Conservation (phyloP, 2,113 vertebrate genomes). For the Beaufortia kweichowensis region DNA sequence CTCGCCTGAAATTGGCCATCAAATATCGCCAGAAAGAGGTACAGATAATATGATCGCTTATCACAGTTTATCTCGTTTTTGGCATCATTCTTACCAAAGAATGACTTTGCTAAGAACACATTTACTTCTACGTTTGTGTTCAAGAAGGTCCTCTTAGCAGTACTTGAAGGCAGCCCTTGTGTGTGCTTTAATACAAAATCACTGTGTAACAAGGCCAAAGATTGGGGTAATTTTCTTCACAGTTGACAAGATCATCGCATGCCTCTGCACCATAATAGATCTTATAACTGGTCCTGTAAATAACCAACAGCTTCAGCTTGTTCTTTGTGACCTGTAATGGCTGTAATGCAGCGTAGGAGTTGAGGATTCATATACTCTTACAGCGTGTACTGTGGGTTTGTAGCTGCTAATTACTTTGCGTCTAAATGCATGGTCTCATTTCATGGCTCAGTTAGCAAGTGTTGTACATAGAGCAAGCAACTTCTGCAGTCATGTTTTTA, state of each 20-base stretch:
- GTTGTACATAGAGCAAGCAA: not conserved
- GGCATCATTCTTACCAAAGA: not conserved
- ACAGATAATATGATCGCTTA: slow-evolving; percentile 48
- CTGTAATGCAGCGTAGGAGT: not conserved
- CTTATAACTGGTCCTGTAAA: not conserved
- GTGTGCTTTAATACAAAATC: slow-evolving; percentile 12
- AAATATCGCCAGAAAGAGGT: slow-evolving; percentile 98
- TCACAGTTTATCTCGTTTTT: not conserved
- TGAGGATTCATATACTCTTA: slow-evolving; percentile 3
- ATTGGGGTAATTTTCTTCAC: slow-evolving; percentile 16
- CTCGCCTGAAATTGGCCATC: slow-evolving; percentile 94
- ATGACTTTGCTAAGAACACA: not conserved
- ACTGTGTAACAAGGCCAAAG: slow-evolving; percentile 5
- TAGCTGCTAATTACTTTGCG: slow-evolving; percentile 12
- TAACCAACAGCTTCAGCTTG: not conserved
- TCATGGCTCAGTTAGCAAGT: not conserved
- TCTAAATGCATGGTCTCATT: not conserved
- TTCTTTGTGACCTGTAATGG: not conserved
- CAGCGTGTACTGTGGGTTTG: not conserved
- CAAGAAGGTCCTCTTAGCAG: not conserved
- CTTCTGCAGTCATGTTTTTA: not conserved
- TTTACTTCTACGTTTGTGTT: not conserved
- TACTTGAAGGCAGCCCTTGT: not conserved
- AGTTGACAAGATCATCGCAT: slow-evolving; percentile 32
- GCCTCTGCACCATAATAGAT: not conserved